A percentile compares a stretch with the other conserved stretches of the same genome.
Evolutionary conservation across 2,797 vertebrate genomes (phyloP).

Genomic region (Galago senegalensis): DNA sequence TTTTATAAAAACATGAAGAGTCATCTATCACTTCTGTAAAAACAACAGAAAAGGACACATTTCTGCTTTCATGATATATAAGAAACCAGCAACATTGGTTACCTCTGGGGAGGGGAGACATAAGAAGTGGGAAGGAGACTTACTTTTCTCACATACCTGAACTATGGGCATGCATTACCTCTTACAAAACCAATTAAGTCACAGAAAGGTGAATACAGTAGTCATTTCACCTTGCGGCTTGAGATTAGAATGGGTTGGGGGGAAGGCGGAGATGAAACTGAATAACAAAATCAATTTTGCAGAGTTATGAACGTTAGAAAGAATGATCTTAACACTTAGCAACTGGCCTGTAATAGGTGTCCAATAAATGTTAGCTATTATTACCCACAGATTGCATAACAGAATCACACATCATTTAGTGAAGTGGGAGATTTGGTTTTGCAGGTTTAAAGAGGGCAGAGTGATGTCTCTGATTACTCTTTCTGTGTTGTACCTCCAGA

Average conservation of each 20-base stretch:
- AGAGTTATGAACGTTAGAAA: constrained; percentile 62
- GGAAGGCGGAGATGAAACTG: background rate
- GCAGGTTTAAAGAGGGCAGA: constrained; percentile 63
- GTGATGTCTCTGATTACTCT: constrained; percentile 66
- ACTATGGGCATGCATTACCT: background rate
- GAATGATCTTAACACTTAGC: constrained; percentile 67
- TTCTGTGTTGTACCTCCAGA: constrained; percentile 34
- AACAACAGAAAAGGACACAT: background rate
- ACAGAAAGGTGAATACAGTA: background rate
- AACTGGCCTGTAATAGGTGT: constrained; percentile 44
- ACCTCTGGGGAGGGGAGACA: background rate
- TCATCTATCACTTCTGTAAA: background rate
- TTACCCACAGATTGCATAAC: constrained; percentile 68
- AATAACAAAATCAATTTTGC: constrained; percentile 47
- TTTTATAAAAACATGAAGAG: constrained; percentile 38
- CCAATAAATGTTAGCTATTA: constrained; percentile 71
- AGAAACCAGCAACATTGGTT: background rate
- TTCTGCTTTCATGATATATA: background rate
- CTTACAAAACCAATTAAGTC: constrained; percentile 45
- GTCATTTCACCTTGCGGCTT: background rate
- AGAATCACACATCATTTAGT: constrained; percentile 75
- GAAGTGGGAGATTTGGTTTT: constrained; percentile 70
- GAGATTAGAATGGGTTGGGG: background rate
- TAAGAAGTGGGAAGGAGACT: background rate
- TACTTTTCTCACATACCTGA: background rate